These are phyloP conservation scores for Parauchenoglanis ngamensis DNA, from an alignment of 2,797 vertebrate genomes.

Conservation along the genomic window DNA sequence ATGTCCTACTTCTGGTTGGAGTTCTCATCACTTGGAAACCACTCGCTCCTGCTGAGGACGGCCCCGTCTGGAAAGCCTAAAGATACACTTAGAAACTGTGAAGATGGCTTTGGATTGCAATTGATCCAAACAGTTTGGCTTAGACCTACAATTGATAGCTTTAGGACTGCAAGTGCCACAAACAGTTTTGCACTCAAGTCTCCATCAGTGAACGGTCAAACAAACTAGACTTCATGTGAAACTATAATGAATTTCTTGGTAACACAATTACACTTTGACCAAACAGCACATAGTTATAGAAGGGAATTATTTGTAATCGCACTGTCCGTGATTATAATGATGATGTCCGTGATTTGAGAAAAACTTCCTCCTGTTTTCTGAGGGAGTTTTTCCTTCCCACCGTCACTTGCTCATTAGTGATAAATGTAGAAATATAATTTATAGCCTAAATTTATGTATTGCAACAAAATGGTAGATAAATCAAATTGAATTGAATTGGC, in stretches of 20 bases:
- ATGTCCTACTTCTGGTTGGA: too few species aligned
- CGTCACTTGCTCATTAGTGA: not conserved
- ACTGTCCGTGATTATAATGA: not conserved
- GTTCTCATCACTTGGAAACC: not conserved
- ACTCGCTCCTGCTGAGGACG: too few species aligned
- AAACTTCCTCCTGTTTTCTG: not conserved
- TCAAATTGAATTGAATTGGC: too few species aligned
- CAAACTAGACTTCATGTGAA: not conserved
- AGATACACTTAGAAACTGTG: not conserved
- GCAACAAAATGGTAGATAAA: too few species aligned
- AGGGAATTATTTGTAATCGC: not conserved
- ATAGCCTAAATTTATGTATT: too few species aligned
- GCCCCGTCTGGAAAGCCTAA: not conserved
- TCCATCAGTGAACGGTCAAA: not conserved
- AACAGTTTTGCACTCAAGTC: conserved; percentile 3
- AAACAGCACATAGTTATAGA: not conserved
- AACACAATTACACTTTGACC: not conserved
- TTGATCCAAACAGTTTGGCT: not conserved
- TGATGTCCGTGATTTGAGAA: too few species aligned
- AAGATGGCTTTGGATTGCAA: not conserved
- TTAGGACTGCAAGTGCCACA: not conserved
- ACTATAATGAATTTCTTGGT: not conserved
- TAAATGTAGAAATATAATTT: too few species aligned
- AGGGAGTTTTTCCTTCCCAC: not conserved
- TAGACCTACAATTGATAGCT: not conserved